Evolutionary conservation across 2,797 vertebrate species (phyloP).

Genomic region (Poeciliopsis presidionis): DNA sequence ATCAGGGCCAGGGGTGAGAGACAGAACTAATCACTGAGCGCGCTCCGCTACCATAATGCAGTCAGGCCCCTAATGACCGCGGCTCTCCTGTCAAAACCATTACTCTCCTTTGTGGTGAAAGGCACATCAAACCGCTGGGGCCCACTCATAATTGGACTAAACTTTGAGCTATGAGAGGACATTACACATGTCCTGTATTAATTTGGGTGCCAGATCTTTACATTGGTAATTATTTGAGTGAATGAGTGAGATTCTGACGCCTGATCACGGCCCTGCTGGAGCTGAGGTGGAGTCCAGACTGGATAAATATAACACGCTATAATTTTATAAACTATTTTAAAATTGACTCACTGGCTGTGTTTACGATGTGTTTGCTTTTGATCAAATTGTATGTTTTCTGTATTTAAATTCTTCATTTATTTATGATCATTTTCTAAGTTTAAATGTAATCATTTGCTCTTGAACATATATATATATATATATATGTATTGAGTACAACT

Average conservation of each 20-base stretch:
- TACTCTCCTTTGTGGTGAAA: slow-evolving; percentile 77
- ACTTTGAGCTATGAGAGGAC: slow-evolving; percentile 86
- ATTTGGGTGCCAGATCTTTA: slow-evolving; percentile 82
- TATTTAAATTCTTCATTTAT: neutral
- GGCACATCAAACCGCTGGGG: slow-evolving; percentile 79
- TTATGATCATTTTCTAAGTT: neutral
- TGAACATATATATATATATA: neutral
- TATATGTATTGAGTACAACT: neutral
- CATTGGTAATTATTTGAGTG: slow-evolving; percentile 83
- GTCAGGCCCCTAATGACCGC: slow-evolving; percentile 84
- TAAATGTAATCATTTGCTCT: neutral
- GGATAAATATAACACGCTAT: neutral
- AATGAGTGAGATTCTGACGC: slow-evolving; percentile 38
- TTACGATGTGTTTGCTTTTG: neutral
- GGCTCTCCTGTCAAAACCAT: slow-evolving; percentile 82
- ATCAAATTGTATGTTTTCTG: neutral
- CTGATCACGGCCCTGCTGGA: slow-evolving; percentile 22
- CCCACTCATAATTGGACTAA: slow-evolving; percentile 85
- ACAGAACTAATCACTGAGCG: slow-evolving; percentile 83
- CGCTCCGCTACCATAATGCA: slow-evolving; percentile 83
- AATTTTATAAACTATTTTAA: neutral
- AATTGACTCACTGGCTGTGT: neutral
- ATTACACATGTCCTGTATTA: slow-evolving; percentile 86
- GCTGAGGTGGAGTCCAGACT: neutral
- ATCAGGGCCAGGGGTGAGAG: slow-evolving; percentile 80